Evolutionary conservation across 2,113 vertebrate genomes (phyloP).

Genomic region (Alethe diademata): DNA sequence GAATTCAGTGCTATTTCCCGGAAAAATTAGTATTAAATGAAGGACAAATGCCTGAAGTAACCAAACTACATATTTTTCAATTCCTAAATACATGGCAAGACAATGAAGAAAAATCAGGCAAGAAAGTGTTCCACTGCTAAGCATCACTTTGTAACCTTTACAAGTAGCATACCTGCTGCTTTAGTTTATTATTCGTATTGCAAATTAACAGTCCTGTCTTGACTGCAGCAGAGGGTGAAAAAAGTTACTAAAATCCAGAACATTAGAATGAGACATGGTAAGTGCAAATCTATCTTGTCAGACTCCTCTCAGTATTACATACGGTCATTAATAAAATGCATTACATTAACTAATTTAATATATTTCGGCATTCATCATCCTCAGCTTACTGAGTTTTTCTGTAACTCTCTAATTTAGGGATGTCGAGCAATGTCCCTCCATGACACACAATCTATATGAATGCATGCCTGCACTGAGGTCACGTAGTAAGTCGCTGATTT

Average conservation of each 20-base stretch:
- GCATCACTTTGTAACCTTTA: not conserved
- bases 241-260: not conserved
- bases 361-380: not conserved
- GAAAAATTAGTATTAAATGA: not conserved
- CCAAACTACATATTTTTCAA: not conserved
- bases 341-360: slow-evolving; percentile 14
- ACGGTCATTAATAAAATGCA: not conserved
- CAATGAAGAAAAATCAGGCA: not conserved
- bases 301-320: not conserved
- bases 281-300: not conserved
- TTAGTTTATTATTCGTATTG: not conserved
- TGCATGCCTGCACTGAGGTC: slow-evolving; percentile 57
- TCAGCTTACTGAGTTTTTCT: not conserved
- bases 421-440: not conserved
- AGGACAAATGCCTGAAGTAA: not conserved
- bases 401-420: not conserved
- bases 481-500: slow-evolving; percentile 84
- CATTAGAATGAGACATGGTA: not conserved
- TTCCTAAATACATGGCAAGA: not conserved
- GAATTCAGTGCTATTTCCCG: not conserved
- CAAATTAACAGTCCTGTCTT: not conserved
- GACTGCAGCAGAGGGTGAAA: not conserved
- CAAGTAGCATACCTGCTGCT: not conserved
- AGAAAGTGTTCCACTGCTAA: not conserved
- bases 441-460: not conserved